A percentile compares a stretch with the other conserved stretches of the same genome.
These are phyloP conservation scores for Myiotriccus ornatus DNA, from an alignment of 2,797 vertebrate species.

Conservation along the genomic window DNA sequence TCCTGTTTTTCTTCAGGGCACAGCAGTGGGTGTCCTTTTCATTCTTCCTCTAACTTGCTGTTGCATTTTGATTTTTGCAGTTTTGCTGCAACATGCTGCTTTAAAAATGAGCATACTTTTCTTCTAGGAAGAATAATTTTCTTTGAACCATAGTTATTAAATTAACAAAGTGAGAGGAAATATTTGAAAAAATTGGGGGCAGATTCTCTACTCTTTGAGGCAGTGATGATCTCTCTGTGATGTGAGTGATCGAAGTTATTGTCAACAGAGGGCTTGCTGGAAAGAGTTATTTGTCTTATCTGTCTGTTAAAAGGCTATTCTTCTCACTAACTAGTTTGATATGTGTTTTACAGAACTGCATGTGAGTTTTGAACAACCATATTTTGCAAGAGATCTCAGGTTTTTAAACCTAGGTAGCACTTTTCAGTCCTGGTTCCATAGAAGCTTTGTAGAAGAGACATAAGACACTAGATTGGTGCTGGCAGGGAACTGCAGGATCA, in stretches of 20 bases:
- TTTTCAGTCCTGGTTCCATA: not conserved
- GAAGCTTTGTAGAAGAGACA: not conserved
- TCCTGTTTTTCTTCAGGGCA: conserved; percentile 27
- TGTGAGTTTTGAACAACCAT: not conserved
- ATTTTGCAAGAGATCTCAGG: not conserved
- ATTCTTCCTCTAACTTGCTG: conserved; percentile 5
- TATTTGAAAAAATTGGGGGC: not conserved
- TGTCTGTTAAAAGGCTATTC: not conserved
- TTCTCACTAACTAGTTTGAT: not conserved
- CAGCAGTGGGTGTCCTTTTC: not conserved
- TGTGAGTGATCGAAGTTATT: not conserved
- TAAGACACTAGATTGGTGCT: not conserved
- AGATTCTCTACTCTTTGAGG: conserved; percentile 10
- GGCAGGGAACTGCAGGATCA: not conserved
- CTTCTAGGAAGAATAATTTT: not conserved
- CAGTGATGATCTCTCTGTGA: not conserved
- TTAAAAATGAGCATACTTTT: not conserved
- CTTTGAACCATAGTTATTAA: conserved; percentile 12
- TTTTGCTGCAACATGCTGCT: not conserved
- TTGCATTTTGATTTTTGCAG: conserved; percentile 2
- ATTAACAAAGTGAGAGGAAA: conserved; percentile 21
- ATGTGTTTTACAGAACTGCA: not conserved
- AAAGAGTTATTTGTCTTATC: not conserved
- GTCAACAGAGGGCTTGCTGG: not conserved
- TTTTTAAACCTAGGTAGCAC: not conserved